These are phyloP conservation scores for Paramisgurnus dabryanus DNA, from an alignment of 2,113 vertebrate genomes.

Conservation along the genomic window DNA sequence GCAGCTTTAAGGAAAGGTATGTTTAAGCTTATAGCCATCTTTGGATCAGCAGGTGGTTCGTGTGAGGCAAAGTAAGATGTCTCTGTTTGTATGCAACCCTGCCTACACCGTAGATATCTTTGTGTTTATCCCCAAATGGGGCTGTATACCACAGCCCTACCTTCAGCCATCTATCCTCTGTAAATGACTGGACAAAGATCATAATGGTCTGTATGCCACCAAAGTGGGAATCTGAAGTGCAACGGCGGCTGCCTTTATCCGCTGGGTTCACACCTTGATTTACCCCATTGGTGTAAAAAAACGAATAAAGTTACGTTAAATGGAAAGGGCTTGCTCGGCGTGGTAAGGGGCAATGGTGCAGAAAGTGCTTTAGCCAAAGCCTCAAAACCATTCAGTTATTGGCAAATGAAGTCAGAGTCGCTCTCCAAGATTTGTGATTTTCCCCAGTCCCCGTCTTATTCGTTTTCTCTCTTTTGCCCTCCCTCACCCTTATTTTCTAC, in stretches of 20 bases:
- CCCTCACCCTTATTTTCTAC: background rate
- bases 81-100: slow-evolving; percentile 12
- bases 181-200: slow-evolving; percentile 38
- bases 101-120: background rate
- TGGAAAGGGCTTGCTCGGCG: slow-evolving; percentile 48
- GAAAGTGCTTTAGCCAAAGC: slow-evolving; percentile 48
- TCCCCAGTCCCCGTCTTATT: background rate
- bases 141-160: background rate
- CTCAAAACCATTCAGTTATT: slow-evolving; percentile 43
- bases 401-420: slow-evolving; percentile 49
- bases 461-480: slow-evolving; percentile 17
- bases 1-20: slow-evolving; percentile 18
- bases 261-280: slow-evolving; percentile 42
- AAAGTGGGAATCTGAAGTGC: slow-evolving; percentile 30
- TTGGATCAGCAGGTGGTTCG: background rate
- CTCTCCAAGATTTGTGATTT: slow-evolving; percentile 54
- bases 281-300: slow-evolving; percentile 46
- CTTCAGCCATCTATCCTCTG: slow-evolving; percentile 36
- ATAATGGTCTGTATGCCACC: slow-evolving; percentile 17
- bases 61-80: background rate
- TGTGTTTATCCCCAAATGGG: background rate
- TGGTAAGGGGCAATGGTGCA: slow-evolving; percentile 44
- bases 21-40: background rate
- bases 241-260: slow-evolving; percentile 26
- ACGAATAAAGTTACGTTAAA: slow-evolving; percentile 42